These are phyloP conservation scores for Apotomis turbidana DNA, from an alignment of 2,888 invertebrate species.

Conservation along the genomic window DNA sequence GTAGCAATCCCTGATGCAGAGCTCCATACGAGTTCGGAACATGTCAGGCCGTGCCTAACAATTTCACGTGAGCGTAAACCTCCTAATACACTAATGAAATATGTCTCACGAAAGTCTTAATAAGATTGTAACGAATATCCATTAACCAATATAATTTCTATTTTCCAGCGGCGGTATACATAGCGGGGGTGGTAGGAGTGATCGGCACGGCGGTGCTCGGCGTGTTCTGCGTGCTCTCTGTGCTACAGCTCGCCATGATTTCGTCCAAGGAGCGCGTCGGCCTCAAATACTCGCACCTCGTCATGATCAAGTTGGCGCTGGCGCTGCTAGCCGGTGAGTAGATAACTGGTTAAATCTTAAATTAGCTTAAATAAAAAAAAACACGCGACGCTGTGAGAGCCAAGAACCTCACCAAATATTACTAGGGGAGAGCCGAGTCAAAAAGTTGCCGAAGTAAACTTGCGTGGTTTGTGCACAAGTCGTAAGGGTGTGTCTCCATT, in stretches of 20 bases:
- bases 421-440: not conserved
- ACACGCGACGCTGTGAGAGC: too few relatives aligned
- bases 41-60: too few relatives aligned
- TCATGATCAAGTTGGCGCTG: slow-evolving; percentile 91
- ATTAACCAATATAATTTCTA: slow-evolving; percentile 19
- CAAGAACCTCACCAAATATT: slow-evolving; percentile 53
- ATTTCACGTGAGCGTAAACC: too few relatives aligned
- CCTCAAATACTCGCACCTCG: slow-evolving; percentile 89
- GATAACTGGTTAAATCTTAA: slow-evolving; percentile 83
- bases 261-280: slow-evolving; percentile 92
- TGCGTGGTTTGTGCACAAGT: too few relatives aligned
- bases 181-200: slow-evolving; percentile 92
- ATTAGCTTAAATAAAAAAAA: slow-evolving; percentile 81
- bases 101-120: too few relatives aligned
- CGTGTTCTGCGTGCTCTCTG: slow-evolving; percentile 90
- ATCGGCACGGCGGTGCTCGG: slow-evolving; percentile 89
- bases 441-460: too few relatives aligned
- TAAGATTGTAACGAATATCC: too few relatives aligned
- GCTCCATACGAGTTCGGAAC: too few relatives aligned
- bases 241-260: slow-evolving; percentile 94
- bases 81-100: too few relatives aligned
- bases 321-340: slow-evolving; percentile 90
- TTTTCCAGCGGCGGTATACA: slow-evolving; percentile 89
- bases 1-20: too few relatives aligned
- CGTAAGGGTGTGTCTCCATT: too few relatives aligned